Evolutionary conservation across 1,140 invertebrate species (phyloP), one percentile per base, ranked within the genome.

Genomic region (Ladona fulva): DNA sequence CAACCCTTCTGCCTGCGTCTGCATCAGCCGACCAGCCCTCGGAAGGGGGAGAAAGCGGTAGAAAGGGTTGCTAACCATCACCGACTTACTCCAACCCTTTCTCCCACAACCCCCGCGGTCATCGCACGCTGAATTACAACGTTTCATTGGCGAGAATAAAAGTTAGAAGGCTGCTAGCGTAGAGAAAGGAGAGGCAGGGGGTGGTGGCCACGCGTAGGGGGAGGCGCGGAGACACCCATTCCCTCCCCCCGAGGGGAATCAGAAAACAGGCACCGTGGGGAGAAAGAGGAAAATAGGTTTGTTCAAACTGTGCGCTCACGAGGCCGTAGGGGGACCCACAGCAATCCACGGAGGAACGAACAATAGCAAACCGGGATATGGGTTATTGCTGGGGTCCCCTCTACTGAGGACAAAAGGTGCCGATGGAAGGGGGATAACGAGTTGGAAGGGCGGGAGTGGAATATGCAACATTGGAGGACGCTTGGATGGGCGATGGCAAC

Each of bases 51-150:
- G 29, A 37, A 37, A 37, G n/a, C n/a, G n/a, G n/a, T n/a, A n/a
- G n/a, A 37, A 37, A 37, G 29, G 29, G 29, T 37, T 37, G 29
- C 29, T 8, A 37, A 37, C 29, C 29, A 37, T 37, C 29, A 8
- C 1, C 29, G 29, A 37, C 29, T 37, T 37, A 37, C 29, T 37
- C 1, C 29, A 8, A 37, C 29, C 29, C 29, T 37, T 37, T 37
- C 29, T 37, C 29, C 12, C 52, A 1, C 3, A 66, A 66, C 52
- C 52, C 52, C 52, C 12, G 52, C 52, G 52, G 52, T 66, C 52
- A 66, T 66, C 52, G 52, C 52, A 66, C 52, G n/a, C 52, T 66
- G 52, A 66, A 66, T 66, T 66, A 66, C 52, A 66, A 66, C 52
- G 52, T 66, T 66, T 66, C 52, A 66, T 66, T 66, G 52, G 52